Evolutionary conservation across 1,140 invertebrate genomes (phyloP), one percentile per base, ranked within the genome.

Genomic region (Saccostrea cuccullata): DNA sequence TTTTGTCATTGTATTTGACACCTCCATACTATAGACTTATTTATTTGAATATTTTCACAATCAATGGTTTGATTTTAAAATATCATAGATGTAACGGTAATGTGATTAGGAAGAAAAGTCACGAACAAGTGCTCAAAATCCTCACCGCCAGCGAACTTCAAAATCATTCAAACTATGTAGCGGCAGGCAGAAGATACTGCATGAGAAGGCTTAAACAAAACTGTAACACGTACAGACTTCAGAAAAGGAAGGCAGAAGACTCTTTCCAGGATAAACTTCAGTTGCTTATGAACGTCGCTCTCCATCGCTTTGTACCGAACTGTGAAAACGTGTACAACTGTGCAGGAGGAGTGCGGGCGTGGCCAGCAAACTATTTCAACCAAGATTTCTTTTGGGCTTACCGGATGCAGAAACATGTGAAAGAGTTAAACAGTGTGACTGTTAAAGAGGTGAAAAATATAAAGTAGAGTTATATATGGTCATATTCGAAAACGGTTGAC

Each of bases 371-470:
- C 30, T 77, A 77, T 36, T 77, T 77, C 70, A 77, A 77, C 26
- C 13, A 77, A 0, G 70, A 77, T 26, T 77, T 77, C 23, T 77
- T 77, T 36, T 77, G 70, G 70, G 70, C 70, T 26, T 77, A 77
- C 11, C 23, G 26, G 15, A 13, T 77, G 30, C 23, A 77, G 26
- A 47, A 47, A 47, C 47, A 47, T 47, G 47, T n/a, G n/a, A 30
- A 26, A 15, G 70, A 77, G 70, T 77, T 77, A 15, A 36, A 13
- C 70, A 40, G 26, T 30, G 26, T 26, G 15, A 64, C 15, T 64
- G 58, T n/a, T 2, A 47, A 47, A 47, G 5, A 47, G 47, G 47
- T 47, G 47, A 47, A 47, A 47, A 6, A 47, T 47, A 47, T n/a
- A n/a, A n/a, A 47, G 6, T 47, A 47, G 47, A 47, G 5, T 47